Base-by-base conservation (phyloP, 35 echinoderm and acorn worm species). In the Strongylocentrotus purpuratus region DNA sequence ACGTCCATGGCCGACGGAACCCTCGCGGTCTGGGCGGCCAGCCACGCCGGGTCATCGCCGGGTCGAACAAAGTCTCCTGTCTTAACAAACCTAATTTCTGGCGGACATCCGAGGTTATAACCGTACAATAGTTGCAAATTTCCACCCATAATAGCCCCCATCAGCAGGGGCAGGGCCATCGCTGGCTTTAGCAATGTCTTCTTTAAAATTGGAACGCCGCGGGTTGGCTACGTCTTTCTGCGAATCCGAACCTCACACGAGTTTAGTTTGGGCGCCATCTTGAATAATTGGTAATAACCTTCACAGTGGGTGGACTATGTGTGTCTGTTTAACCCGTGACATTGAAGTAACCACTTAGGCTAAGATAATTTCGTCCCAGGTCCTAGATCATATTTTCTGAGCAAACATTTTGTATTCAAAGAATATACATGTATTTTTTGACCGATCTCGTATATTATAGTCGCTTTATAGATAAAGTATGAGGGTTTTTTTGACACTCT, bases 231-330 rank as follows among this genome's bases (percentile, higher is more conserved):
- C 7, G 22, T 78, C 22, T 78, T 78, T 78, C 65, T 78, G 65
- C 65, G 65, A 78, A 78, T 78, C 28, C 28, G 61, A 78, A n/a
- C 65, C 65, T 78, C 65, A 78, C 65, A 78, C 65, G 65, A 78
- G 65, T 78, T 78, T 22, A n/a, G 65, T 78, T 28, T 78, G 33
- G 87, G 87, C 87, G 87, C 87, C 87, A 89, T 89, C 87, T 89
- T 89, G 87, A 89, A 45, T 78, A 45, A 89, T 89, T 89, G 87
- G 87, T 89, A 89, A 89, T 89, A 89, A 89, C 87, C 45, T 89
- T 89, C 87, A 41, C 87, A 89, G 87, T 28, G 32, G 87, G 87
- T 89, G 87, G 33, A 89, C 32, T 0, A 10, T 15, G 33, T 33
- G 31, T 89, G 87, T 28, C 65, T 78, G 22, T 78, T 78, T 28